These are phyloP conservation scores for Andricus grossulariae DNA, from an alignment of 1,140 invertebrate genomes.

Conservation along the genomic window DNA sequence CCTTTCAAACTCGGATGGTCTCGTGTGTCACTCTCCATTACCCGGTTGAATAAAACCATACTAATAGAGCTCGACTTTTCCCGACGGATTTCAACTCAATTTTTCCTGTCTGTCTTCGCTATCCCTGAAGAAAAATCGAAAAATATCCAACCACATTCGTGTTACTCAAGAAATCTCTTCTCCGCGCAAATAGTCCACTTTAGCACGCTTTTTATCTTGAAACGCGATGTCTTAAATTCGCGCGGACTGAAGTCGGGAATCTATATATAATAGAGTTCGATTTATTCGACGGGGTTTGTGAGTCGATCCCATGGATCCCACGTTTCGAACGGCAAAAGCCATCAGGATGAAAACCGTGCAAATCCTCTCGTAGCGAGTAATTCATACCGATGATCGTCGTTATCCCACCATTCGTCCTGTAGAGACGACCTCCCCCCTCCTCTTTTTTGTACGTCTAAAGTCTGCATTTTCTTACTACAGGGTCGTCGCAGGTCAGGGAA, in stretches of 20 bases:
- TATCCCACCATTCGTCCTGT: not conserved
- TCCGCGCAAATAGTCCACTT: slow-evolving; percentile 15
- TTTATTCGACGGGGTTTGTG: slow-evolving; percentile 15
- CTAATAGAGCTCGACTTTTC: not conserved
- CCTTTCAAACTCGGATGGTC: not conserved
- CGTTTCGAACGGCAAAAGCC: slow-evolving; percentile 11
- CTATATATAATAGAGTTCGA: slow-evolving; percentile 20
- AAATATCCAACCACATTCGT: not conserved
- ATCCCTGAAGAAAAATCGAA: not conserved
- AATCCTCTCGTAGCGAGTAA: slow-evolving; percentile 3
- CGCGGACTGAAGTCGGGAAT: slow-evolving; percentile 1
- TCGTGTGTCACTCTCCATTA: not conserved
- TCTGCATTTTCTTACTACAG: no score
- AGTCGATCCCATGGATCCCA: not conserved
- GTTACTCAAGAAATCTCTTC: not conserved
- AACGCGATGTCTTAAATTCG: slow-evolving; percentile 8
- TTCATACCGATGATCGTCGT: slow-evolving; percentile 12
- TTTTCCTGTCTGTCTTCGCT: not conserved
- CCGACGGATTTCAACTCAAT: not conserved
- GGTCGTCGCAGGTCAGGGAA: no score
- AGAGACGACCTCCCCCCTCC: not conserved
- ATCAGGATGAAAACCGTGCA: slow-evolving; percentile 8
- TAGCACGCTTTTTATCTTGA: not conserved
- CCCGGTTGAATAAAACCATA: not conserved
- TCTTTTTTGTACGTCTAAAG: no score